A percentile compares a stretch with the other conserved stretches of the same genome.
phyloP scores from a whole-genome alignment of 2,888 invertebrate species.

The Anodontia alba region DNA sequence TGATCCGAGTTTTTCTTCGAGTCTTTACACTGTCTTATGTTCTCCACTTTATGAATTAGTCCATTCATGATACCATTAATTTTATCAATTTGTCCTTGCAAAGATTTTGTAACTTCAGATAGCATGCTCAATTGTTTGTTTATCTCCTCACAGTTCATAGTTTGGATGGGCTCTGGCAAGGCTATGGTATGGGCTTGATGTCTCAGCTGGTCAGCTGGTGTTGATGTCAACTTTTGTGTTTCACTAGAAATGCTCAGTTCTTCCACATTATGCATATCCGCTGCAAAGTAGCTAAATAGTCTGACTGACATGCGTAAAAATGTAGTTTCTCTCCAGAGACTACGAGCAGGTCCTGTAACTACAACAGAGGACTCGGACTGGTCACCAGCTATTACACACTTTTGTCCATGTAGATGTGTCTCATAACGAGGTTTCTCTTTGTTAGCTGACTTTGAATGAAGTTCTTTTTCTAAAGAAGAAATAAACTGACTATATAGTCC shows the following conservation, averaged over 20 bases:
- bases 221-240: no score
- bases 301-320: no score
- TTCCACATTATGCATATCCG: neutral
- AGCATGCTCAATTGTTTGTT: neutral
- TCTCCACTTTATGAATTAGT: neutral
- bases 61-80: neutral
- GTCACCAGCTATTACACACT: conserved; percentile 6
- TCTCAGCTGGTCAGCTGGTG: no score
- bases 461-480: neutral
- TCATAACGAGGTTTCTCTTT: conserved; percentile 8
- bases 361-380: no score
- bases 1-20: neutral
- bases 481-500: neutral
- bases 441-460: neutral
- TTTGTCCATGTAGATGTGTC: no score
- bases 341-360: no score
- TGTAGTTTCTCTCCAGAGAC: no score
- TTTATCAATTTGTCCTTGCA: neutral
- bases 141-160: neutral
- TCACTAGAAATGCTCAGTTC: neutral
- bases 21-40: conserved; percentile 1
- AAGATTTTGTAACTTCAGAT: neutral
- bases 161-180: neutral
- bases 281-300: no score
- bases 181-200: neutral